phyloP scores from a whole-genome alignment of 1,140 invertebrate species.

The Ips nitidus region DNA sequence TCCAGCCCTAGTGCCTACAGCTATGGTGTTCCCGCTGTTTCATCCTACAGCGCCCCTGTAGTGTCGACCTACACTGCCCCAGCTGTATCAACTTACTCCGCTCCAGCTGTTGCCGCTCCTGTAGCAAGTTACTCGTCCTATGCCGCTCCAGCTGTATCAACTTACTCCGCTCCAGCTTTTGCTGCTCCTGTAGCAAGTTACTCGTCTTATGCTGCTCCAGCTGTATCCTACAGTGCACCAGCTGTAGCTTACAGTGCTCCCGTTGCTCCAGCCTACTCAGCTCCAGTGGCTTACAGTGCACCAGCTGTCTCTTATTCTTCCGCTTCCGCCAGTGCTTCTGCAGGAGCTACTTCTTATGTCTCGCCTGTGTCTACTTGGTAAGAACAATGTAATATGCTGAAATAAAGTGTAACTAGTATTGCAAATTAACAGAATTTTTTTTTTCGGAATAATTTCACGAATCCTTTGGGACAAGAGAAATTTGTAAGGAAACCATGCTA shows the following conservation, averaged over 20 bases:
- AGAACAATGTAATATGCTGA: too few relatives aligned
- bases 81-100: constrained; percentile 38
- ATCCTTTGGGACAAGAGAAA: too few relatives aligned
- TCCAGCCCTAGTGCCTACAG: constrained; percentile 37
- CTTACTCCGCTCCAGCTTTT: constrained; percentile 36
- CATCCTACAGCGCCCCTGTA: constrained; percentile 16
- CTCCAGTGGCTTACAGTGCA: constrained; percentile 3
- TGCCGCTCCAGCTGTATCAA: neutral
- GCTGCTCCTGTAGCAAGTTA: constrained; percentile 10
- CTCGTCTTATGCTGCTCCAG: constrained; percentile 50
- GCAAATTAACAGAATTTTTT: too few relatives aligned
- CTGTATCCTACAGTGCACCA: neutral
- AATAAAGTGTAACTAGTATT: too few relatives aligned
- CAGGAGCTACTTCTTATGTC: too few relatives aligned
- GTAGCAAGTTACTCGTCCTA: constrained; percentile 62
- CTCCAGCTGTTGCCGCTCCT: constrained; percentile 24
- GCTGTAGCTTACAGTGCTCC: neutral
- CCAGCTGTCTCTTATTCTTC: neutral
- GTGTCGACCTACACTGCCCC: constrained; percentile 54
- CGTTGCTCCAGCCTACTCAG: neutral
- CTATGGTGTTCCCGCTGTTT: constrained; percentile 31
- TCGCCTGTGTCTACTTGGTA: too few relatives aligned
- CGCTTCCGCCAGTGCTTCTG: too few relatives aligned
- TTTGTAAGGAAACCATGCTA: too few relatives aligned
- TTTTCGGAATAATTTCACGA: too few relatives aligned